Evolutionary conservation across 2,113 vertebrate species (phyloP), one percentile per base, ranked within the genome.

Genomic region (Colistium nudipinnis): DNA sequence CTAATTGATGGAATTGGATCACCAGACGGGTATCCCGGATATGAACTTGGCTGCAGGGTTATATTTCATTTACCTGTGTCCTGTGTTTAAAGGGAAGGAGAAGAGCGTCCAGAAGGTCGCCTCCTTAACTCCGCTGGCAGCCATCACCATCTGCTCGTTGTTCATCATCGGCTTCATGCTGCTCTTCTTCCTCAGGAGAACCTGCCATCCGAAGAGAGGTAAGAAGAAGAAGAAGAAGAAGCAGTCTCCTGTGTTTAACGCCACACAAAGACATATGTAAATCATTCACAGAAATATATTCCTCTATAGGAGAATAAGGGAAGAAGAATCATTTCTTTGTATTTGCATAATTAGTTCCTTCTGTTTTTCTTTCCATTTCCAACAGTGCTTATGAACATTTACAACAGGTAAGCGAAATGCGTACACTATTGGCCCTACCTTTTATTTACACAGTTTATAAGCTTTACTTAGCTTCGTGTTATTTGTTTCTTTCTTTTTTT

Each of bases 131-230:
- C 80, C 84, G 0, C 63, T 92, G 71, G 79, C 85, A 30, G 87
- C 53, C 70, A 86, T 94, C 3, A 54, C 52, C 9, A 27, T 93
- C 49, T 84, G 81, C 36, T 92, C 87, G 22, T 62, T 90, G 59
- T 60, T 94, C 62, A 62, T 91, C 76, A 92, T 94, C 0, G 67
- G 80, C 65, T 89, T 74, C 17, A 90, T 93, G 87, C 48, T 93
- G 76, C 74, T 93, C 55, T 61, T 94, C 52, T 81, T 92, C 62
- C 74, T 94, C 65, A 81, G 78, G 76, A 91, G 77, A 71, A 82
- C 67, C 31, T 94, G 92, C 69, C 89, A 91, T 70, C 91, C 93
- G 0, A 90, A 88, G 66, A 89, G 79, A 92, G 92, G 93, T 93
- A 66, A 56, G 74, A 35, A 6, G 22, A 45, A 12, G 0, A 6